Evolutionary conservation across 2,888 invertebrate species (phyloP).

Genomic region (Amiota minor): DNA sequence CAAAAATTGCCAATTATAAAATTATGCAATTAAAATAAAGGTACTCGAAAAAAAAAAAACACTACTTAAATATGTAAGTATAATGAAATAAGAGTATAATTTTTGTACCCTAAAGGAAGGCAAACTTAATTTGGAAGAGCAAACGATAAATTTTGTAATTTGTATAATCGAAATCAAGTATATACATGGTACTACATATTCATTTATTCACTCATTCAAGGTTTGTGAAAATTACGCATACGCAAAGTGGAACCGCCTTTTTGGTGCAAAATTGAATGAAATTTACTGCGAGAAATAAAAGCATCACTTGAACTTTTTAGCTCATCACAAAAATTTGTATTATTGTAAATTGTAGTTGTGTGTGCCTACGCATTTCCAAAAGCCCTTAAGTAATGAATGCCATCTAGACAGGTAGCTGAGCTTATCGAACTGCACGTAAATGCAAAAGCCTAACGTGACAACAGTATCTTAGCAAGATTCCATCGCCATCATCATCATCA

Average conservation of each 20-base stretch:
- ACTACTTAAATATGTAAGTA: too few species aligned
- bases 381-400: background rate
- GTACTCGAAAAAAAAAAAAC: background rate
- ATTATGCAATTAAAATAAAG: background rate
- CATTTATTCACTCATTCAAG: background rate
- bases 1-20: conserved; percentile 4
- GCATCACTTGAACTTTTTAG: background rate
- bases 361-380: background rate
- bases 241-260: conserved; percentile 4
- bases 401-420: background rate
- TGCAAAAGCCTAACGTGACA: conserved; percentile 15
- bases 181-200: background rate
- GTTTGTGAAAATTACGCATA: conserved; percentile 1
- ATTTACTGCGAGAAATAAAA: conserved; percentile 13
- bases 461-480: background rate
- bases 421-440: conserved; percentile 8
- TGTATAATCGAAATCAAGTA: conserved; percentile 8
- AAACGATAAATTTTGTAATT: conserved; percentile 13
- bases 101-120: background rate
- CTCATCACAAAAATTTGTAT: background rate
- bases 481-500: background rate
- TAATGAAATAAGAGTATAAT: background rate
- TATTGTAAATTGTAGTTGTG: background rate
- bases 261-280: conserved; percentile 16
- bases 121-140: conserved; percentile 3